Evolutionary conservation across 2,113 vertebrate species (phyloP), one percentile per base, ranked within the genome.

Genomic region (Nicator chloris): DNA sequence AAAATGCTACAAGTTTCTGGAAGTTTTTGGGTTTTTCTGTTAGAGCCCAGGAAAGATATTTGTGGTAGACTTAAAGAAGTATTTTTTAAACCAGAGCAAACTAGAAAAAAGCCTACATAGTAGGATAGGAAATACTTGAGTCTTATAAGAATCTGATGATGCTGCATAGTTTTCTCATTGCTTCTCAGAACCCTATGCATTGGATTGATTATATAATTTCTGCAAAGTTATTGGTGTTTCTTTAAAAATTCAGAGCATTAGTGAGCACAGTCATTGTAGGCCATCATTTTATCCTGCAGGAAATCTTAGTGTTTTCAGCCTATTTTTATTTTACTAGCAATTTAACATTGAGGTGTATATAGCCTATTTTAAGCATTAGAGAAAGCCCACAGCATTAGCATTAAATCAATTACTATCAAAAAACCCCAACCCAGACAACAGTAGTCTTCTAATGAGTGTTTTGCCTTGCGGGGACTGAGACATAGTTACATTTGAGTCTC

Each of bases 21-120:
- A 59, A 22, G 9, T 4, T 26, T 65, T 37, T 7, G 7, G 1
- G 2, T 9, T 86, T 61, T 82, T 49, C 16, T 70, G 0, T 31
- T 23, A 37, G 26, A 20, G 10, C 6, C 30, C 51, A 24, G 31
- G 56, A 86, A 45, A 4, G 6, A 4, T 28, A 7, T 35, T 80
- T 0, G 0, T 60, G 17, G 7, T 64, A 47, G 57, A 20, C 45
- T 75, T 77, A 8, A 0, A 16, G 24, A 86, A 45, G 8, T 65
- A 16, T n/a, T 63, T 35, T 77, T 72, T 78, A 83, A 22, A 6
- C 9, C 30, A 44, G 42, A 57, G 16, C 19, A 78, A 70, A 9
- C 30, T 37, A 49, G 42, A 56, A 71, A 54, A 88, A 78, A 71
- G 4, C 7, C 6, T 31, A 1, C 1, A 0, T 49, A 13, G 4